Evolutionary conservation across 2,797 vertebrate genomes (phyloP), one percentile per base, ranked within the genome.

Genomic region (Malurus splendens): DNA sequence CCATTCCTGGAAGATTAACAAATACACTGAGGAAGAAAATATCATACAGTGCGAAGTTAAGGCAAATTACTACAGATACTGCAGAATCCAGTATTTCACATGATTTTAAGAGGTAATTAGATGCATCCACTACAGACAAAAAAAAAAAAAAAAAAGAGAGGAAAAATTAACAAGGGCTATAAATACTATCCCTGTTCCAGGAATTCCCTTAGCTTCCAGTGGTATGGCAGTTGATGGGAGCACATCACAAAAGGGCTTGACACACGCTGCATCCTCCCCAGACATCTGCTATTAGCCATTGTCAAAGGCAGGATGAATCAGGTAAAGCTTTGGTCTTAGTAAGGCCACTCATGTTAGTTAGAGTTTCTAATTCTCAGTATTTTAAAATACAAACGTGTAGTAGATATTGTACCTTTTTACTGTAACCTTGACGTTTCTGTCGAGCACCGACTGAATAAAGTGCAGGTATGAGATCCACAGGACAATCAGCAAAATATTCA

Each of bases 351-450:
- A 23, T 0, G 0, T 22, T 61, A 18, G 52, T 74, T 27, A 44
- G 5, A 76, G 17, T 8, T 48, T 48, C 30, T 70, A 8, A 18
- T 42, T 59, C 33, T 55, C 38, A 55, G 17, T 54, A 65, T 57
- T 66, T 90, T 64, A 48, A 78, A 50, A 76, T 6, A 48, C 5
- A 91, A 18, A 83, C 5, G 20, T 42, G 67, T 36, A 78, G 68
- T 72, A 76, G 30, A 24, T 51, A 59, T 38, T 82, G 39, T 96
- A 99, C 99, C 99, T 98, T 99, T 98, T 99, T 99, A 97, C 99
- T 99, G 97, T 99, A 99, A 90, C 99, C 99, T 97, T 99, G 99
- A 93, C 99, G 98, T 95, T 99, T 99, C 96, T 99, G 99, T 89
- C 98, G 98, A 36, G 98, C 98, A 83, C 99, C 99, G 91, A 98